A percentile compares a stretch with the other conserved stretches of the same genome.
Conservation (phyloP, 2,888 invertebrate species). For the Teinopalpus imperialis region DNA sequence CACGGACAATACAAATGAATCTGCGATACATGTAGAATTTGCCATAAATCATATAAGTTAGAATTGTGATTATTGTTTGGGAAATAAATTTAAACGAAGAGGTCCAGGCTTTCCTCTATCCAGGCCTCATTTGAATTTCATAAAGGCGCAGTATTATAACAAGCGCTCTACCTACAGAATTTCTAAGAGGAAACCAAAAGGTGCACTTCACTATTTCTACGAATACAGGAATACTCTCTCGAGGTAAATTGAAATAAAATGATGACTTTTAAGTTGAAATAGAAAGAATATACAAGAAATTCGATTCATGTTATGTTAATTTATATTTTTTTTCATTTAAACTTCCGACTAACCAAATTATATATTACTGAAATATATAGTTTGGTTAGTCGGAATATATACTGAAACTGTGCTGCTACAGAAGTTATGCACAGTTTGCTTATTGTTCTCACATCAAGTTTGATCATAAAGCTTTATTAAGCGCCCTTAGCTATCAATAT, state of each 20-base stretch:
- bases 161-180: conserved; percentile 44
- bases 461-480: conserved; percentile 58
- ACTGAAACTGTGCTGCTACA: conserved; percentile 39
- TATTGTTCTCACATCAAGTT: conserved; percentile 55
- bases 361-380: conserved; percentile 28
- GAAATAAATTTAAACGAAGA: conserved; percentile 52
- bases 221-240: neutral
- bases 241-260: conserved; percentile 3
- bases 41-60: conserved; percentile 65
- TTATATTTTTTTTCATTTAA: neutral
- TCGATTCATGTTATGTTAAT: too few species aligned
- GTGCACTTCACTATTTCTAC: conserved; percentile 18
- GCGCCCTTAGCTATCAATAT: conserved; percentile 41
- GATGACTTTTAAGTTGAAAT: neutral
- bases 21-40: conserved; percentile 41
- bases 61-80: conserved; percentile 58
- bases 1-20: conserved; percentile 55
- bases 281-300: neutral
- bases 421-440: conserved; percentile 53
- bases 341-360: conserved; percentile 33
- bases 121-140: conserved; percentile 61
- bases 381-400: conserved; percentile 11
- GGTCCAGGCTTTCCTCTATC: conserved; percentile 38
- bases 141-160: conserved; percentile 61
- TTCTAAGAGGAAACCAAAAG: conserved; percentile 31